phyloP scores from a whole-genome alignment of 2,797 vertebrate genomes.

The Catamblyrhynchus diadema region DNA sequence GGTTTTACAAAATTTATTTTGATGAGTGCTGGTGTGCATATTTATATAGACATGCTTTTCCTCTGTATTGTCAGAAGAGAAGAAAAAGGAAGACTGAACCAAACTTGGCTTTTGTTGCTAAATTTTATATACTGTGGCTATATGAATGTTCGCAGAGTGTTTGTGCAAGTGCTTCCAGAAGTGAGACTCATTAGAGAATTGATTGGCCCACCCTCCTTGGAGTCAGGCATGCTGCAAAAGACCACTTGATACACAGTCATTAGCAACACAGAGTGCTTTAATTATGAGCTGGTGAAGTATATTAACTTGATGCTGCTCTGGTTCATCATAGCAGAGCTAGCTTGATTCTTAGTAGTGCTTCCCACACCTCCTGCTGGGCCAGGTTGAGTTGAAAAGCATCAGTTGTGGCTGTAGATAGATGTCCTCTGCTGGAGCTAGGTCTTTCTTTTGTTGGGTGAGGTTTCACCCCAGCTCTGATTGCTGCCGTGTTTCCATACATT shows the following conservation, averaged over 20 bases:
- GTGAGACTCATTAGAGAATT: not conserved
- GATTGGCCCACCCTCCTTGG: not conserved
- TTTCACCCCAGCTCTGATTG: not conserved
- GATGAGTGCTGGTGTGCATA: not conserved
- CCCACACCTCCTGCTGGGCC: not conserved
- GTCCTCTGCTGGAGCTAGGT: not conserved
- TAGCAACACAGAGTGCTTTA: not conserved
- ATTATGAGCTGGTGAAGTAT: not conserved
- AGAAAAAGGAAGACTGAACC: not conserved
- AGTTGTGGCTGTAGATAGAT: not conserved
- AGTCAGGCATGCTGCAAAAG: not conserved
- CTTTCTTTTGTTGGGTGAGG: not conserved
- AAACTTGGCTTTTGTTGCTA: not conserved
- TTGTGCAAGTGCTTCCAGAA: not conserved
- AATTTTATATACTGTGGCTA: not conserved
- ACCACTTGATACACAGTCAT: not conserved
- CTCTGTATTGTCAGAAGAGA: not conserved
- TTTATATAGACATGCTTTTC: not conserved
- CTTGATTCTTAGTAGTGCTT: not conserved
- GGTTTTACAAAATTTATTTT: conserved; percentile 2
- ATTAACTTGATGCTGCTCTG: not conserved
- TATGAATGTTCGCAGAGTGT: not conserved
- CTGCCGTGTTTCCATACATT: fast-evolving
- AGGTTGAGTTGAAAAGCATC: not conserved
- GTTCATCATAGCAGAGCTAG: not conserved